A percentile compares a stretch with the other conserved stretches of the same genome.
phyloP scores from a whole-genome alignment of 1,140 invertebrate species.

The Epicauta chinensis region DNA sequence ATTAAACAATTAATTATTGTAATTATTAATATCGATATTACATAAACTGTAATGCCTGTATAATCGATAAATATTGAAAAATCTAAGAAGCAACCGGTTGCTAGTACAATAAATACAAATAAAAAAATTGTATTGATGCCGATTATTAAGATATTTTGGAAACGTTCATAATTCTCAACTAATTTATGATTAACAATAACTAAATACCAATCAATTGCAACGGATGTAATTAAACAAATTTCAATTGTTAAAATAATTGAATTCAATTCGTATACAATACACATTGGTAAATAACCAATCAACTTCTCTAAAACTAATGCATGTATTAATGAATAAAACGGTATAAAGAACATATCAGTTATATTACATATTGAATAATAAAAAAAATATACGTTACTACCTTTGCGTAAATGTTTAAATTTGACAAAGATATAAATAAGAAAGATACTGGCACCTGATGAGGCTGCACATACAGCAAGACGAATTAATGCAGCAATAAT shows the following conservation, averaged over 20 bases:
- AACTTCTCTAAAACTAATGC: not conserved
- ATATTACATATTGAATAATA: constrained; percentile 1
- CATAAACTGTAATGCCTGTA: not conserved
- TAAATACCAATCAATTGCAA: constrained; percentile 1
- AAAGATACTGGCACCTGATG: not conserved
- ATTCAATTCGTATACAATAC: not conserved
- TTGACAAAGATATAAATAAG: constrained; percentile 1
- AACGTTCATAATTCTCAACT: not conserved
- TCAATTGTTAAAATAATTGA: not conserved
- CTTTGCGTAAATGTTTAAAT: constrained; percentile 1
- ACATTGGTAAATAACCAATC: not conserved
- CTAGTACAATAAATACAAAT: not conserved
- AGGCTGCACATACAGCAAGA: not conserved
- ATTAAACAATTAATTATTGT: not conserved
- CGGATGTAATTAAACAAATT: not conserved
- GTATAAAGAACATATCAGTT: constrained; percentile 1
- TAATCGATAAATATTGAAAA: too few relatives aligned
- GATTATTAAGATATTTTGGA: not conserved
- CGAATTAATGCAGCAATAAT: not conserved
- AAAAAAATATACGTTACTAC: not conserved
- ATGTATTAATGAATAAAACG: not conserved
- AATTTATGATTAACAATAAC: not conserved
- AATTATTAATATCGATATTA: not conserved
- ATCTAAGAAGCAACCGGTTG: not conserved
- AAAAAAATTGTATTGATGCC: not conserved